These are phyloP conservation scores for Myotis planiceps DNA, from an alignment of 2,797 vertebrate species.

Conservation along the genomic window DNA sequence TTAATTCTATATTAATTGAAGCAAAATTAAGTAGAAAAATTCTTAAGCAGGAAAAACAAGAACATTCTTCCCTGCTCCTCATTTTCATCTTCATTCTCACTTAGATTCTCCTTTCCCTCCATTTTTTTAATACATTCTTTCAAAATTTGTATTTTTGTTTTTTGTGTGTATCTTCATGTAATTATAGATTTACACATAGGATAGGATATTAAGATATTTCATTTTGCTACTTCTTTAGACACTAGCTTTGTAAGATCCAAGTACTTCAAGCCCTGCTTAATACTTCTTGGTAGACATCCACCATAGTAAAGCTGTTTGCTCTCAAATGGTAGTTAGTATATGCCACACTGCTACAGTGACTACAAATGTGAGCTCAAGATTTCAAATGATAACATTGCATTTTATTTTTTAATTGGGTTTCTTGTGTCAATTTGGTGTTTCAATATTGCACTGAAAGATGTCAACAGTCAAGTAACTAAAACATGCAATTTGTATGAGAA, in stretches of 20 bases:
- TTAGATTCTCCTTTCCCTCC: neutral
- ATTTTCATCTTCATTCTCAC: neutral
- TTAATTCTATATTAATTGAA: neutral
- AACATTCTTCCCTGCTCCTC: neutral
- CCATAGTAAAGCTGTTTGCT: neutral
- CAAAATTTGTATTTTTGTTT: neutral
- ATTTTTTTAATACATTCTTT: neutral
- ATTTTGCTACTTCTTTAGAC: neutral
- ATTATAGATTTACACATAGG: neutral
- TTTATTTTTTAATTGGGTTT: neutral
- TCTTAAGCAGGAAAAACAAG: neutral
- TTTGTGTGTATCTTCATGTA: neutral
- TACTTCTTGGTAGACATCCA: neutral
- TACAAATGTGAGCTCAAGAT: neutral
- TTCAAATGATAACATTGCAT: neutral
- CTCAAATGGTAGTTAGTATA: neutral
- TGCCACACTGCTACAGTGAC: neutral
- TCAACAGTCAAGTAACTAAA: neutral
- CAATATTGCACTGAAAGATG: neutral
- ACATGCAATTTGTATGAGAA: neutral
- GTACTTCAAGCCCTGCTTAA: neutral
- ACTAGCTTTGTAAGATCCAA: neutral
- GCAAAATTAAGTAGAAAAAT: neutral
- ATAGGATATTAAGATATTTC: neutral
- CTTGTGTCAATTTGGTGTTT: neutral